Base-by-base conservation (phyloP, 1,140 invertebrate genomes). In the Laupala kohalensis region DNA sequence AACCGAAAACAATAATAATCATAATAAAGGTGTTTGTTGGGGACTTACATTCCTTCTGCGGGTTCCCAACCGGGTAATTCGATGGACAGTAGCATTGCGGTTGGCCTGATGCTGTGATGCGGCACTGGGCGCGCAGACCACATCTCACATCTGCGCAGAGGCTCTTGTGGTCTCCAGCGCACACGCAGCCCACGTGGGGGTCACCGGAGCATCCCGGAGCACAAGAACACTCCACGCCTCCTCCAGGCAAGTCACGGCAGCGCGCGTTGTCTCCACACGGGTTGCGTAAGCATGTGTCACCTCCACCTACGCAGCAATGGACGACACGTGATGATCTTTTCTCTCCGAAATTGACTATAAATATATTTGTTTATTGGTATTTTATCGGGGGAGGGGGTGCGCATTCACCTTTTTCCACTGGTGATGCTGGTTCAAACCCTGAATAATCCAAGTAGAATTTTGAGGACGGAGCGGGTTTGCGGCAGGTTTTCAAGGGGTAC, bases 191-290 rank as follows among this genome's bases (percentile, higher is more conserved):
- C 73, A 84, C 84, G 77, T 89, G 85, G 6, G 92, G 88, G 82
- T 95, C 92, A 4, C 94, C 94, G 30, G 87, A 85, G 78, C 92
- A 96, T 29, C 89, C 90, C 5, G 88, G 82, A 67, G 86, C 81
- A 77, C 94, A 96, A 19, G 85, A 87, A 75, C 94, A 96, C 75
- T 92, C 89, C 75, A 87, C 91, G 69, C 84, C 85, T 9, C 87
- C 87, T 69, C 87, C 87, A 69, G 87, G 87, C 25, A 89, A 81
- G 75, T 94, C 91, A 72, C 86, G 85, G 77, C 93, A 96, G 74
- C 89, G 87, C 2, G 92, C 88, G 78, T 94, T 93, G n/a, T 86
- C 82, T 13, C 93, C 93, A 75, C 93, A 96, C 0, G 93, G 90
- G 79, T 91, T 92, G 71, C 85, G 84, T 25, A 89, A 79, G 78